A percentile compares a stretch with the other conserved stretches of the same genome.
Conservation (phyloP, 37 sponge, comb jelly and placozoan species). For the Haliclona indistincta region DNA sequence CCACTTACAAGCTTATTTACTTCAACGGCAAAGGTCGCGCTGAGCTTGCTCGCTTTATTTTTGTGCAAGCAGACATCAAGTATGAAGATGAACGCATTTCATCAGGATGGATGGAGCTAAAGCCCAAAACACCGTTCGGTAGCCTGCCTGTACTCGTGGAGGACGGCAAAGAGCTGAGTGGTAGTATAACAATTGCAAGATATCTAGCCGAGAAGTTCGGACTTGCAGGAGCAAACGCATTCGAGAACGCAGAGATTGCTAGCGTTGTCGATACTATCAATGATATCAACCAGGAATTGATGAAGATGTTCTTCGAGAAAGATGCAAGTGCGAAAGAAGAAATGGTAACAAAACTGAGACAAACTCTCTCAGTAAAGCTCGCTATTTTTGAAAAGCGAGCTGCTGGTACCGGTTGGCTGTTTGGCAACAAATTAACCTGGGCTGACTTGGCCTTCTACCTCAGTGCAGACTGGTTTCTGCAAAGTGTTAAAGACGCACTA, state of each 20-base stretch:
- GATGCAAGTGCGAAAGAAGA: too few relatives aligned
- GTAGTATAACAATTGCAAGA: conserved; percentile 38
- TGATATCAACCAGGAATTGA: too few relatives aligned
- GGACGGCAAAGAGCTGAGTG: conserved; percentile 55
- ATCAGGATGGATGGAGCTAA: conserved; percentile 43
- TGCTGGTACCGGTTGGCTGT: too few relatives aligned
- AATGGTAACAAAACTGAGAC: too few relatives aligned
- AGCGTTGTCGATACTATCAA: conserved; percentile 41
- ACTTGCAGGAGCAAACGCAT: conserved; percentile 48
- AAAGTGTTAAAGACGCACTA: not conserved
- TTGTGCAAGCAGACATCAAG: conserved; percentile 41
- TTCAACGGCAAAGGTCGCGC: too few relatives aligned
- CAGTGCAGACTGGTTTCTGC: not conserved
- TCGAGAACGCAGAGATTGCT: conserved; percentile 36
- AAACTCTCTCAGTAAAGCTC: too few relatives aligned
- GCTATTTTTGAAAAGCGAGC: too few relatives aligned
- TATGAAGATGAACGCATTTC: conserved; percentile 44
- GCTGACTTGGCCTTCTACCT: conserved; percentile 22
- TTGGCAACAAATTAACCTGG: conserved; percentile 28
- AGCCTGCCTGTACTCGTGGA: conserved; percentile 52
- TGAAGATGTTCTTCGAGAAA: too few relatives aligned
- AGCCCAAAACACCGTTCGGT: conserved; percentile 60
- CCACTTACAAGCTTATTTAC: too few relatives aligned
- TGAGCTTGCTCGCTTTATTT: conserved; percentile 41
- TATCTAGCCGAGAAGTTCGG: conserved; percentile 59